phyloP scores from a whole-genome alignment of 2,113 vertebrate species.

The Labeo rohita region DNA sequence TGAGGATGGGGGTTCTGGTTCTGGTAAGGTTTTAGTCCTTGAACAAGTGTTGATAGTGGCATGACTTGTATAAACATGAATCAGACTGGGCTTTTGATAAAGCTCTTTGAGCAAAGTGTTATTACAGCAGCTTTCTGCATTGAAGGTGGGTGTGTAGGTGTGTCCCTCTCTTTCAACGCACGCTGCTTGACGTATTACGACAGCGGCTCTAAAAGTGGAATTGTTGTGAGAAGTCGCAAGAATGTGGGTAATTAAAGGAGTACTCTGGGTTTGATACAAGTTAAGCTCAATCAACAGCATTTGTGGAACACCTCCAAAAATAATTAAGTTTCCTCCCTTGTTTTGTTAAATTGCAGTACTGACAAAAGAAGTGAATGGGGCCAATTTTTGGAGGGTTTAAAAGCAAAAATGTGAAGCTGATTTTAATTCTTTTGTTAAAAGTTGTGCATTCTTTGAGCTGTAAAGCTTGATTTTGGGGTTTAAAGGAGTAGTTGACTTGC shows the following conservation, averaged over 20 bases:
- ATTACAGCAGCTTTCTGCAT: slow-evolving; percentile 3
- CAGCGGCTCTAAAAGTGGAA: neutral
- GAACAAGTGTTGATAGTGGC: neutral
- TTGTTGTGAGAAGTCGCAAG: neutral
- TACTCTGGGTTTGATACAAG: neutral
- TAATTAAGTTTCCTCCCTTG: neutral
- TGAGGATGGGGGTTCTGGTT: neutral
- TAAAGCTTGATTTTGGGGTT: neutral
- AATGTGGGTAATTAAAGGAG: slow-evolving; percentile 8
- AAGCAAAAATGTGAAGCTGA: neutral
- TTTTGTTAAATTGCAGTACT: neutral
- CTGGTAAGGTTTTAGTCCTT: neutral
- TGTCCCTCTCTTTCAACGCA: slow-evolving; percentile 30
- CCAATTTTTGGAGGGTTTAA: neutral
- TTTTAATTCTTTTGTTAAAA: neutral
- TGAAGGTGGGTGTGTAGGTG: neutral
- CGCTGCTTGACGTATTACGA: slow-evolving; percentile 10
- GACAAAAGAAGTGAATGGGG: neutral
- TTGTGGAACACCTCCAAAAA: neutral
- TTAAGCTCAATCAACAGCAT: slow-evolving; percentile 21
- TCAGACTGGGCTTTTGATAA: slow-evolving; percentile 19
- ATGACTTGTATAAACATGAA: slow-evolving; percentile 34
- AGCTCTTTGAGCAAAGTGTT: slow-evolving; percentile 19
- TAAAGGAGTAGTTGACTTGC: too few relatives aligned
- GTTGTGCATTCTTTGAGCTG: neutral